Conservation (phyloP, 1,140 invertebrate species). For the Ooceraea biroi region DNA sequence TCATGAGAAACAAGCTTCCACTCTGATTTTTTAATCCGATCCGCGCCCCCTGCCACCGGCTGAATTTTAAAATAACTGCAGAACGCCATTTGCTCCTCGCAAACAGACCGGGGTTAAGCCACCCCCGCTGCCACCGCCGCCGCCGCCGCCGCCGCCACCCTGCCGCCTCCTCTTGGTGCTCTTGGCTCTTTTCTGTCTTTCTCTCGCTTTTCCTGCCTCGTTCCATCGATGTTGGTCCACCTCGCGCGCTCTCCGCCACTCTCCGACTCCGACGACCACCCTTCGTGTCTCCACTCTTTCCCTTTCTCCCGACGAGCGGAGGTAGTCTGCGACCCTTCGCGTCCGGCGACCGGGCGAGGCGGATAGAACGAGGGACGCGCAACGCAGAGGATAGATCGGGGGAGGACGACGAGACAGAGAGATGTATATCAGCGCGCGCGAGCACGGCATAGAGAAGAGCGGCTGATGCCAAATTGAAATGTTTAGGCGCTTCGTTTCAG, state of each 20-base stretch:
- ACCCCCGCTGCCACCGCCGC: constrained; percentile 35
- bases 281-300: constrained; percentile 33
- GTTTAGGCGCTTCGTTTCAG: constrained; percentile 83
- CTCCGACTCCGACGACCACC: constrained; percentile 11
- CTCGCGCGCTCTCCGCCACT: constrained; percentile 5
- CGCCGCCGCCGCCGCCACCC: constrained; percentile 16
- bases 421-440: constrained; percentile 38
- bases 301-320: constrained; percentile 63
- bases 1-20: constrained; percentile 87
- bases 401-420: constrained; percentile 27
- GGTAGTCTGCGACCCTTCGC: constrained; percentile 39
- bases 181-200: constrained; percentile 60
- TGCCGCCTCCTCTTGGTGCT: constrained; percentile 58
- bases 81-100: constrained; percentile 86
- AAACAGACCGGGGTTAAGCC: constrained; percentile 84
- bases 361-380: constrained; percentile 37
- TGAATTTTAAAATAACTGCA: constrained; percentile 87
- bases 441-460: constrained; percentile 38
- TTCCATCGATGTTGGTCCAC: constrained; percentile 49
- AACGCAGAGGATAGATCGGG: constrained; percentile 19
- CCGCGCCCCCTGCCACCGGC: constrained; percentile 77
- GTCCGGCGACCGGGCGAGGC: constrained; percentile 8
- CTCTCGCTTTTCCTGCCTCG: constrained; percentile 51
- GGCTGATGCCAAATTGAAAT: constrained; percentile 84
- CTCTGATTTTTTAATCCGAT: constrained; percentile 87